Evolutionary conservation across 64 coral and sea anemone genomes (phyloP), one percentile per base, ranked within the genome.

Genomic region (Platygyra sinensis): DNA sequence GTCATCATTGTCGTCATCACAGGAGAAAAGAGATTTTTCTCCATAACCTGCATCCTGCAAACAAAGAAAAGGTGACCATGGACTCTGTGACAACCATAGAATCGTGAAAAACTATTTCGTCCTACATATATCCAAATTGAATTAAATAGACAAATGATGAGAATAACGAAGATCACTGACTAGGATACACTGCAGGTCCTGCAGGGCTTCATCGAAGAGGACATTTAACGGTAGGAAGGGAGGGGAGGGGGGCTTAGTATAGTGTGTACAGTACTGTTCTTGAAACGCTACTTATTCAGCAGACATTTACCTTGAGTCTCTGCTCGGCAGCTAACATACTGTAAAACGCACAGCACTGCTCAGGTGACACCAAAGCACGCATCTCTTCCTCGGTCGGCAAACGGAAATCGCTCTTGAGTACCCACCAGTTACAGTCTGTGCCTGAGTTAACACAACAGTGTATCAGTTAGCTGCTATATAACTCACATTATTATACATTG

Each of bases 241-340:
- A n/a, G n/a, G n/a, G n/a, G n/a, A n/a, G n/a, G n/a, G n/a, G n/a
- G n/a, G n/a, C n/a, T n/a, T n/a, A n/a, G n/a, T n/a, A n/a, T n/a
- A n/a, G n/a, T n/a, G n/a, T n/a, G n/a, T n/a, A n/a, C n/a, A n/a
- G n/a, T n/a, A n/a, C n/a, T n/a, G n/a, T n/a, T n/a, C n/a, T n/a
- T n/a, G n/a, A n/a, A n/a, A n/a, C n/a, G n/a, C n/a, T n/a, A n/a
- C n/a, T n/a, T n/a, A n/a, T n/a, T n/a, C 20, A 30, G 28, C 16
- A 3, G 2, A 33, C 8, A 14, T 19, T 67, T 30, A 96, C 97
- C 79, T 99, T 99, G 72, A 99, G 88, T 49, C 97, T 86, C 61
- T 99, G 97, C 91, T 99, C 97, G 42, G 97, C 97, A 55, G 94
- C 94, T 80, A 92, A 77, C 97, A 99, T 99, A 60, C 94, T 99